These are phyloP conservation scores for Argya squamiceps DNA, from an alignment of 2,797 vertebrate species.

Conservation along the genomic window DNA sequence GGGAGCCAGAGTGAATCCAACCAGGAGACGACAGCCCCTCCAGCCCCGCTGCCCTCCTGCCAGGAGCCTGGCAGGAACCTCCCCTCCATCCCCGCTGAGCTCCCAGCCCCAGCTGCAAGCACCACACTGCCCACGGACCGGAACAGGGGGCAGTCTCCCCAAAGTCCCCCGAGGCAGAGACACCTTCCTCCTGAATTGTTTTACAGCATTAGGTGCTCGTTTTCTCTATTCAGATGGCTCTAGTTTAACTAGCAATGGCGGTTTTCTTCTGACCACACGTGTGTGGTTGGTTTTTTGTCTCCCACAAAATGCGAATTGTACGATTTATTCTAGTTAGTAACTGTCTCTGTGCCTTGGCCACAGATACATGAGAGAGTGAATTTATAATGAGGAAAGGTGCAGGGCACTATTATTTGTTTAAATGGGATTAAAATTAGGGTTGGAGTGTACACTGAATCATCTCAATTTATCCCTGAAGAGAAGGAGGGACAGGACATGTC, in stretches of 20 bases:
- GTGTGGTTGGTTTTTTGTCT: not conserved
- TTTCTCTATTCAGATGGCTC: not conserved
- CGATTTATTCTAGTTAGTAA: not conserved
- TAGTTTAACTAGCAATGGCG: not conserved
- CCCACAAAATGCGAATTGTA: not conserved
- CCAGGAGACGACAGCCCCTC: not conserved
- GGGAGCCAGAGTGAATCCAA: not conserved
- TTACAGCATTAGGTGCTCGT: not conserved
- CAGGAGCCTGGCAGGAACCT: not conserved
- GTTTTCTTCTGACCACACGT: not conserved
- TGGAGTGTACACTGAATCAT: not conserved
- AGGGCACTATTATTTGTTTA: constrained; percentile 36
- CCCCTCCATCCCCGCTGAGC: rapidly evolving
- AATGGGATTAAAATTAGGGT: constrained; percentile 29
- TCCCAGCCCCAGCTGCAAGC: not conserved
- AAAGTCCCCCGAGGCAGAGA: not conserved
- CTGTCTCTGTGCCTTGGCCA: not conserved
- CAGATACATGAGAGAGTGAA: not conserved
- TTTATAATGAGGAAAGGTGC: constrained; percentile 6
- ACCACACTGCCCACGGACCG: rapidly evolving
- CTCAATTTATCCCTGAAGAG: constrained; percentile 26
- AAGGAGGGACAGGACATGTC: not conserved
- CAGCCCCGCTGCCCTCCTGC: not conserved
- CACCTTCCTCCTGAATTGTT: not conserved
- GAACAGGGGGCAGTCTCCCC: not conserved